Evolutionary conservation across 2,888 invertebrate species (phyloP).

Genomic region (Incurvaria masculella): DNA sequence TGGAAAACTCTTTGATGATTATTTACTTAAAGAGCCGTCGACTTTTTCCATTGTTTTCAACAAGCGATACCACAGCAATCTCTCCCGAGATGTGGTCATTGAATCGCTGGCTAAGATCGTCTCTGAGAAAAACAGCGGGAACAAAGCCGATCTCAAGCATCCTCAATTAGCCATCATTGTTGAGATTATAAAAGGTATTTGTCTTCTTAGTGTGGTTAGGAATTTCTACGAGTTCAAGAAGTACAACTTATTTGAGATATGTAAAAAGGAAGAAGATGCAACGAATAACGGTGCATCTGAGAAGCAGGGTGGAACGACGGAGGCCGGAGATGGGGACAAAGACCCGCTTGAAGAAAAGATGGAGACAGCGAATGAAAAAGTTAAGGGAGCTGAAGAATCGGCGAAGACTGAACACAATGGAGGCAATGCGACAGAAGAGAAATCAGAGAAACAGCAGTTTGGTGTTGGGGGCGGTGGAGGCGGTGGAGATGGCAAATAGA

Average conservation of each 20-base stretch:
- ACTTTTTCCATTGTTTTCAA: slow-evolving; percentile 77
- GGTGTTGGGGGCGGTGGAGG: no score
- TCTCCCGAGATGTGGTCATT: slow-evolving; percentile 70
- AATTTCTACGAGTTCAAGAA: slow-evolving; percentile 77
- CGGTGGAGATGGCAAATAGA: no score
- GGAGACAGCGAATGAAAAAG: no score
- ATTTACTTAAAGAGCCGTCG: slow-evolving; percentile 67
- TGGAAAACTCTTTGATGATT: slow-evolving; percentile 65
- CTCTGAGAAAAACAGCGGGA: slow-evolving; percentile 62
- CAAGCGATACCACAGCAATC: slow-evolving; percentile 71
- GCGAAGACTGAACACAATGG: no score
- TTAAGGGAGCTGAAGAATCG: no score
- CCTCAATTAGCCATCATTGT: slow-evolving; percentile 77
- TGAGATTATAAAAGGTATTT: slow-evolving; percentile 78
- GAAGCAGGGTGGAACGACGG: background rate
- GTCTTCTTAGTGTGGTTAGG: slow-evolving; percentile 75
- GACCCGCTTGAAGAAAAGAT: no score
- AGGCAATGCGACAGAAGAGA: no score
- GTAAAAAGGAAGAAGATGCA: slow-evolving; percentile 43
- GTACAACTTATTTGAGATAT: slow-evolving; percentile 76
- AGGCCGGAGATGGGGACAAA: background rate
- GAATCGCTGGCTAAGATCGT: slow-evolving; percentile 71
- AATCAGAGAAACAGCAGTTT: no score
- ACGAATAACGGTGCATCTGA: no score
- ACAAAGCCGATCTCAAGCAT: slow-evolving; percentile 75